A percentile compares a stretch with the other conserved stretches of the same genome.
These are phyloP conservation scores for Oryzias celebensis DNA, from an alignment of 2,113 vertebrate genomes.

Conservation along the genomic window DNA sequence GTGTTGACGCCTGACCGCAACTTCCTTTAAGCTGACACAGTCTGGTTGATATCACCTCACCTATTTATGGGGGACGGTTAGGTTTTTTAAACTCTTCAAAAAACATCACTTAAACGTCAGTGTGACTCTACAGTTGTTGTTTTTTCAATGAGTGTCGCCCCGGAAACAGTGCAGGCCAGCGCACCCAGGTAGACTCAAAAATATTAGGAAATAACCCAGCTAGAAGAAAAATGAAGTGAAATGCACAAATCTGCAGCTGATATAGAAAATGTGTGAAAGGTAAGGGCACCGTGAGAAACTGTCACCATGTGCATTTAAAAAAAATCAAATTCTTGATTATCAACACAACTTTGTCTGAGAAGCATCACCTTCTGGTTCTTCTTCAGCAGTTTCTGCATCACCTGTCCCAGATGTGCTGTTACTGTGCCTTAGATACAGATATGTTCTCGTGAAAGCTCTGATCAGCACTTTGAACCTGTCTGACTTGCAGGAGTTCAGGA, in stretches of 20 bases:
- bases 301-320: slow-evolving; percentile 14
- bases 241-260: slow-evolving; percentile 25
- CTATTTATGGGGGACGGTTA: slow-evolving; percentile 24
- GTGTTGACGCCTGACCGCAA: slow-evolving; percentile 35
- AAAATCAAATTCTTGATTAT: slow-evolving; percentile 34
- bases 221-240: slow-evolving; percentile 27
- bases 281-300: slow-evolving; percentile 11
- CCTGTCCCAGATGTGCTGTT: no score
- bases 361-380: not conserved
- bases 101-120: not conserved
- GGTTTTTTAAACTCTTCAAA: slow-evolving; percentile 3
- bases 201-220: slow-evolving; percentile 10
- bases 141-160: not conserved
- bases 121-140: not conserved
- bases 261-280: slow-evolving; percentile 41
- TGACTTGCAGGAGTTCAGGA: no score
- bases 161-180: not conserved
- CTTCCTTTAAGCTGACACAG: slow-evolving; percentile 42
- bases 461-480: no score
- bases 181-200: not conserved
- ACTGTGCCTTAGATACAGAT: no score
- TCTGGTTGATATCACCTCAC: not conserved
- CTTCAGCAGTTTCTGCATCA: no score
- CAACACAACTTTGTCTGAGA: not conserved
- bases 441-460: no score